A percentile compares a stretch with the other conserved stretches of the same genome.
These are phyloP conservation scores for Perizoma flavofasciatum DNA, from an alignment of 2,888 invertebrate genomes.

Conservation along the genomic window DNA sequence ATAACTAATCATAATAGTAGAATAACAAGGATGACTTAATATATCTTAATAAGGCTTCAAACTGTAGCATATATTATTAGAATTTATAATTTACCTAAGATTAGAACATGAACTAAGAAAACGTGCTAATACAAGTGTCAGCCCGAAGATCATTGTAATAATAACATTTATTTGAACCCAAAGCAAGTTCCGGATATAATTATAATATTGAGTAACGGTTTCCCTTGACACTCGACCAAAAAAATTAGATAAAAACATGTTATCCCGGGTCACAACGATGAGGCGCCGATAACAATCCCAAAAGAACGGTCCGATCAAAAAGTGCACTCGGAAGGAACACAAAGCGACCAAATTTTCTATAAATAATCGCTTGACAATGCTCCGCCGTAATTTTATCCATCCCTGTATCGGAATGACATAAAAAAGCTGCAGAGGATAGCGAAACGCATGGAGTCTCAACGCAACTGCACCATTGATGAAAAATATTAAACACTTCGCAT, in stretches of 20 bases:
- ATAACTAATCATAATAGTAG: too few relatives aligned
- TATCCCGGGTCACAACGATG: slow-evolving; percentile 59
- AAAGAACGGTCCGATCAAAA: slow-evolving; percentile 55
- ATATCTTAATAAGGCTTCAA: too few relatives aligned
- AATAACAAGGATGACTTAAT: too few relatives aligned
- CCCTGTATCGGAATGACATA: slow-evolving; percentile 77
- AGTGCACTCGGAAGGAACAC: slow-evolving; percentile 70
- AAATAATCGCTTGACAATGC: slow-evolving; percentile 81
- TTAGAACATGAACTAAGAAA: background rate
- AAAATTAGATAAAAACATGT: slow-evolving; percentile 55
- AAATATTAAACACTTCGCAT: too few relatives aligned
- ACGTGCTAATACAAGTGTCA: background rate
- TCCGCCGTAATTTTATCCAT: slow-evolving; percentile 77
- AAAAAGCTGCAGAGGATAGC: slow-evolving; percentile 63
- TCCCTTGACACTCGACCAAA: slow-evolving; percentile 38
- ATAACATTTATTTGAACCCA: slow-evolving; percentile 18
- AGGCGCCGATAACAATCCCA: slow-evolving; percentile 61
- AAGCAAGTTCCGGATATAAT: slow-evolving; percentile 23
- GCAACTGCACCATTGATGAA: background rate
- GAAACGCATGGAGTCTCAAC: slow-evolving; percentile 56
- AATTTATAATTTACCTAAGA: too few relatives aligned
- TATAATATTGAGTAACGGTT: slow-evolving; percentile 55
- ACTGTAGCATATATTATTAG: too few relatives aligned
- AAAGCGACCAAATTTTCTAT: slow-evolving; percentile 81
- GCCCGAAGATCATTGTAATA: slow-evolving; percentile 6